Base-by-base conservation (phyloP, 2,888 invertebrate genomes). In the Cremastinae sp. region DNA sequence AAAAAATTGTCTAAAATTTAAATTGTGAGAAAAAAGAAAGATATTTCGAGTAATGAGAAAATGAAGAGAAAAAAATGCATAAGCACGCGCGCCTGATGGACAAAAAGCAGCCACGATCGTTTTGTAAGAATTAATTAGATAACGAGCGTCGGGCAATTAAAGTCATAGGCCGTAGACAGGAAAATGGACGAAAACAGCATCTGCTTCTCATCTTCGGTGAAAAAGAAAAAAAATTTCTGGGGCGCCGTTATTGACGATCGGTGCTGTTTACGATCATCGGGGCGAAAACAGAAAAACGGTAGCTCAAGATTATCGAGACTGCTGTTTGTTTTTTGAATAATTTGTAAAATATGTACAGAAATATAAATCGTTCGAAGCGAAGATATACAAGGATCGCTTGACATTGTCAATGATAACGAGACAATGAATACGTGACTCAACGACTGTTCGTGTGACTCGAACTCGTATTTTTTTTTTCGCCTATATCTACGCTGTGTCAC, bases 101-200 rank as follows among this genome's bases (percentile, higher is more conserved):
- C 35, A 43, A 64, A 39, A 14, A 16, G 45, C 22, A 62, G 28
- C 20, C 28, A 41, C 41, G 64, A 65, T 64, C 64, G 65, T 56
- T 47, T 73, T 64, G 35, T 81, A 84, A 82, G 85, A 86, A 86
- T 87, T 87, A 86, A 87, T 86, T 86, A 84, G 85, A 87, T 86
- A 87, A 86, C 83, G 80, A 85, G 82, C 83, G 77, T 64, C 78
- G 82, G 80, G 78, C 87, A 87, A 86, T 86, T 87, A 85, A 79
- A 80, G 78, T 69, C 58, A 73, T 75, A 75, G 80, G 70, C 73
- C 71, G 70, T 16, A 45, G 68, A 79, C 77, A 18, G 65, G n/a
- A n/a, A 76, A 73, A 79, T 79, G 75, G 68, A 83, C 78, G 83
- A 84, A 82, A 85, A 83, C 82, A 84, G 79, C 86, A 86, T 86